These are phyloP conservation scores for Mus caroli DNA, from an alignment of 2,797 vertebrate species.

Conservation along the genomic window DNA sequence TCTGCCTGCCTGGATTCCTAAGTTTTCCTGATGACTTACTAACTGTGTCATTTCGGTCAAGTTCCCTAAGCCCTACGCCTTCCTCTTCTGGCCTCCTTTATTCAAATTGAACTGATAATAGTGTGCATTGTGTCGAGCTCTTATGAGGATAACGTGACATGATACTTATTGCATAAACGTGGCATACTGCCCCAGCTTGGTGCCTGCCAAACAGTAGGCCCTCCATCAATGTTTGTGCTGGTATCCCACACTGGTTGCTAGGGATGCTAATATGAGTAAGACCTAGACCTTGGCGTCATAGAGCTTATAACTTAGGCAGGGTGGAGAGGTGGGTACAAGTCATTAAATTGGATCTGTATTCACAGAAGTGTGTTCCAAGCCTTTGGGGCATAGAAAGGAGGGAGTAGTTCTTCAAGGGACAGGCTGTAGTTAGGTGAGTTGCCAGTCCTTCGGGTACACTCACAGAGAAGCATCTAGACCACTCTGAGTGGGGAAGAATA, in stretches of 20 bases:
- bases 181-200: not conserved
- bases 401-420: not conserved
- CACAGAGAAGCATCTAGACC: not conserved
- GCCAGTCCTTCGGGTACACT: not conserved
- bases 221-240: not conserved
- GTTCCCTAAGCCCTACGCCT: not conserved
- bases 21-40: not conserved
- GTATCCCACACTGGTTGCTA: not conserved
- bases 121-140: not conserved
- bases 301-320: slow-evolving; percentile 18
- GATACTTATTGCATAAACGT: not conserved
- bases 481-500: not conserved
- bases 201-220: not conserved
- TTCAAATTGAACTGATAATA: not conserved
- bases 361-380: not conserved
- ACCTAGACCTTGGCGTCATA: not conserved
- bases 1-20: not conserved
- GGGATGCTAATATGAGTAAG: slow-evolving; percentile 30
- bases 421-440: not conserved
- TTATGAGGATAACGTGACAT: not conserved
- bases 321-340: not conserved
- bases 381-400: slow-evolving; percentile 4
- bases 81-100: not conserved
- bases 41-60: not conserved
- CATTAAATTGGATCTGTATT: not conserved